Evolutionary conservation across 2,888 invertebrate genomes (phyloP), one percentile per base, ranked within the genome.

Genomic region (Netelia inedita): DNA sequence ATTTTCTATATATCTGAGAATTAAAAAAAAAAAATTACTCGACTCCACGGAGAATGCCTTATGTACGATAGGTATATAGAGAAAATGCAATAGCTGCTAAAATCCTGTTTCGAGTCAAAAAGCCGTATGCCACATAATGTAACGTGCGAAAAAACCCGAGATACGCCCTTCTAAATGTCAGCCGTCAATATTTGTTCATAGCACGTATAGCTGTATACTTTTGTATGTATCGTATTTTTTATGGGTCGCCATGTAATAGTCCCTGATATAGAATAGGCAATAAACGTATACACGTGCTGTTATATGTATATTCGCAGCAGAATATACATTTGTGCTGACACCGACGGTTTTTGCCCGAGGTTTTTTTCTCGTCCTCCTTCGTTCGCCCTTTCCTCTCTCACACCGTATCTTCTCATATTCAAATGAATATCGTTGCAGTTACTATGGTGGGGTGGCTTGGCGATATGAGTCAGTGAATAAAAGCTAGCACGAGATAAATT

Each of bases 371-470:
- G 21, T 74, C 19, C 68, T 79, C 59, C 50, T 71, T 66, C 61
- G 69, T 76, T 21, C 23, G 10, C 23, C 68, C 3, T 76, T 43
- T 43, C 46, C 61, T 59, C 19, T 41, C 50, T 69, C 66, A 23
- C 63, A 16, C 68, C 46, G 8, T 41, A 80, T 79, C 83, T 78
- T 79, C 75, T 68, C 81, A 68, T 86, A 89, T 90, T 91, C 90
- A 91, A 91, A 91, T 89, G 89, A 89, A 90, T 88, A 88, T 89
- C 79, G 41, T 55, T 85, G 87, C 87, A 88, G 88, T 89, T 89
- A 81, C 84, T 81, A 81, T 79, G 83, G 78, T 79, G 72, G 79
- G 79, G 35, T 79, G 50, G 73, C 35, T 23, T 82, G 28, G 69
- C 79, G 79, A 79, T 79, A 79, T 86, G 85, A 87, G 79, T 86